Conservation (phyloP, 2,888 invertebrate species). For the Omphaloscelis lunosa region DNA sequence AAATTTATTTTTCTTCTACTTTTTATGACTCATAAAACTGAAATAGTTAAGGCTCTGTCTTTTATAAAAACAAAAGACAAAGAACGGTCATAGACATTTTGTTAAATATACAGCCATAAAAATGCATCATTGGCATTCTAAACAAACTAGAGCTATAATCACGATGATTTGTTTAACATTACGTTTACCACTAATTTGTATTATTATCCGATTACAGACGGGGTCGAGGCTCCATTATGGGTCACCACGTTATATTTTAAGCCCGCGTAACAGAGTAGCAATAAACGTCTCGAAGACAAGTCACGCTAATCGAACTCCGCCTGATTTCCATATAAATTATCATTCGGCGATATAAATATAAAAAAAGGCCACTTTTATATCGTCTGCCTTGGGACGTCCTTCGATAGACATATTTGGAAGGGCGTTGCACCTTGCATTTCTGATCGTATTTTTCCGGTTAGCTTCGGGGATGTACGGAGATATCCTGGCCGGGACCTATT, state of each 20-base stretch:
- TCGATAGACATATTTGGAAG: conserved; percentile 67
- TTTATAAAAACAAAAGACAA: conserved; percentile 14
- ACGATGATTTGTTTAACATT: conserved; percentile 28
- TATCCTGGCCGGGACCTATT: conserved; percentile 77
- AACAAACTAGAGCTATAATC: conserved; percentile 42
- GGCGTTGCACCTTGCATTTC: conserved; percentile 65
- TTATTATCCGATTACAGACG: conserved; percentile 53
- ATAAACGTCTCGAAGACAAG: conserved; percentile 74
- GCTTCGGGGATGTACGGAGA: conserved; percentile 47
- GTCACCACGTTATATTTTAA: conserved; percentile 50
- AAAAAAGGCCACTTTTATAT: conserved; percentile 64
- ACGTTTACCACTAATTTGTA: conserved; percentile 44
- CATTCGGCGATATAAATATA: conserved; percentile 70
- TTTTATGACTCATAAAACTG: conserved; percentile 40
- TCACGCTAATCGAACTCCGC: conserved; percentile 75
- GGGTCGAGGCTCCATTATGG: conserved; percentile 35
- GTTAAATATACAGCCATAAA: conserved; percentile 18
- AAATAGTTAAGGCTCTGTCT: conserved; percentile 21
- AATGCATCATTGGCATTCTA: conserved; percentile 35
- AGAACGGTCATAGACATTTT: not conserved
- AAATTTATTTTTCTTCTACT: conserved; percentile 19
- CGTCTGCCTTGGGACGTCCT: conserved; percentile 75
- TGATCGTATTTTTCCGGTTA: conserved; percentile 61
- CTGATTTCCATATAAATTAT: conserved; percentile 79
- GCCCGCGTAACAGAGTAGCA: conserved; percentile 82